Evolutionary conservation across 2,797 vertebrate genomes (phyloP).

Genomic region (Microctenopoma steveboyesi): DNA sequence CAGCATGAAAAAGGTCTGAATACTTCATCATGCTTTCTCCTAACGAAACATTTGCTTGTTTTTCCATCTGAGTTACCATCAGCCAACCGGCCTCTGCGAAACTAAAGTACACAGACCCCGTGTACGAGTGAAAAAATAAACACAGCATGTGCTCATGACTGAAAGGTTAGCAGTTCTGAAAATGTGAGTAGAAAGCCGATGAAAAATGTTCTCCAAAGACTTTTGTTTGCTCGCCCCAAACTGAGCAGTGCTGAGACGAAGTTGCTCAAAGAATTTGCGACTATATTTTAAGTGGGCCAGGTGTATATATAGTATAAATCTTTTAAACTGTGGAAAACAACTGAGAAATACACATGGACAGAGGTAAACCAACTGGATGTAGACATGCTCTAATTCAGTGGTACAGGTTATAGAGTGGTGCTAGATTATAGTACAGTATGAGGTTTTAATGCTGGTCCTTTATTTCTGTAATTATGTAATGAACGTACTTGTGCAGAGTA

Average conservation of each 20-base stretch:
- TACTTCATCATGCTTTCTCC: conserved; percentile 53
- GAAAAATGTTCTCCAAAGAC: conserved; percentile 15
- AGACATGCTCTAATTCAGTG: not conserved
- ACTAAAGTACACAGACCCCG: conserved; percentile 7
- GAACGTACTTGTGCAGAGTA: conserved; percentile 42
- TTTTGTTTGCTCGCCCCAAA: conserved; percentile 5
- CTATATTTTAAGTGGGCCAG: not conserved
- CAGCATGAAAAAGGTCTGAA: conserved; percentile 31
- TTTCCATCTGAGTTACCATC: conserved; percentile 37
- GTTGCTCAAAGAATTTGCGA: not conserved
- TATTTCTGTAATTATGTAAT: conserved; percentile 52
- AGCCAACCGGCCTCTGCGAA: not conserved
- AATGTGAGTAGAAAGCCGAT: not conserved
- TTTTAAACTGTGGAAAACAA: not conserved
- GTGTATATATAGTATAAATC: not conserved
- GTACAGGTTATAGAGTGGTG: not conserved
- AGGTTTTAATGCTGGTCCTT: conserved; percentile 23
- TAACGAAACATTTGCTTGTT: conserved; percentile 37
- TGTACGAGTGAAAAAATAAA: conserved; percentile 19
- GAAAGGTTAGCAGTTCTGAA: conserved; percentile 17
- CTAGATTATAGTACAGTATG: conserved; percentile 16
- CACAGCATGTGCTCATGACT: conserved; percentile 22
- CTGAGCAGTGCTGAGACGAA: not conserved
- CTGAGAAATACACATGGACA: not conserved
- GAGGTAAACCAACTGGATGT: not conserved